These are phyloP conservation scores for Myotis brandtii DNA, from an alignment of 2,113 vertebrate genomes.

Conservation along the genomic window DNA sequence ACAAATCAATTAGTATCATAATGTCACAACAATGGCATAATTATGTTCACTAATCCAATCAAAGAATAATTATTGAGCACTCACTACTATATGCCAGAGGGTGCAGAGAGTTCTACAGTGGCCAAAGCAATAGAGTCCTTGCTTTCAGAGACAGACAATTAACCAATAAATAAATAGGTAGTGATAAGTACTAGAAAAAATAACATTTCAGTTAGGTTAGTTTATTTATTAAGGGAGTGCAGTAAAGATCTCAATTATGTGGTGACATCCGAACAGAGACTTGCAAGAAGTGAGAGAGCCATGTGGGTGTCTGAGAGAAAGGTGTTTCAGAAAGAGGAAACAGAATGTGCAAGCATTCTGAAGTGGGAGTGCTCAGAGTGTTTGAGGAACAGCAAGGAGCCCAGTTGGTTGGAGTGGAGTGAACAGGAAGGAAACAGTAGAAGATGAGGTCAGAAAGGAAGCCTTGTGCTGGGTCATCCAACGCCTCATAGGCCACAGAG, in stretches of 20 bases:
- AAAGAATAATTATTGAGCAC: background rate
- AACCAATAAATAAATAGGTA: background rate
- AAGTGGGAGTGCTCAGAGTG: background rate
- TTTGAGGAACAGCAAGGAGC: background rate
- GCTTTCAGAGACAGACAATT: background rate
- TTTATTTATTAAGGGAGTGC: slow-evolving; percentile 3
- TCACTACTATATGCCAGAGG: background rate
- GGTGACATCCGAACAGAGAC: background rate
- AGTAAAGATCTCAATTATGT: background rate
- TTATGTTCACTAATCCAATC: background rate
- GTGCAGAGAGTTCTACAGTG: background rate
- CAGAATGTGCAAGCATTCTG: background rate
- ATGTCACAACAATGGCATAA: background rate
- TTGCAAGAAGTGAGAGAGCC: background rate
- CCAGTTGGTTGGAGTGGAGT: background rate
- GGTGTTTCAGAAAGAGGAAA: background rate
- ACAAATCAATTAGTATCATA: background rate
- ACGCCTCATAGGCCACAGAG: background rate
- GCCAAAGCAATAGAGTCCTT: background rate
- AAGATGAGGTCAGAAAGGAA: background rate
- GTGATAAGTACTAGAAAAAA: background rate
- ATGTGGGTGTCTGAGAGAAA: background rate
- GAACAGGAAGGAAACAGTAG: background rate
- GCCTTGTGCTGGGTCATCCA: background rate
- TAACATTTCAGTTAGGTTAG: background rate